A percentile compares a stretch with the other conserved stretches of the same genome.
These are phyloP conservation scores for Frankliniella intonsa DNA, from an alignment of 2,888 invertebrate genomes.

Conservation along the genomic window DNA sequence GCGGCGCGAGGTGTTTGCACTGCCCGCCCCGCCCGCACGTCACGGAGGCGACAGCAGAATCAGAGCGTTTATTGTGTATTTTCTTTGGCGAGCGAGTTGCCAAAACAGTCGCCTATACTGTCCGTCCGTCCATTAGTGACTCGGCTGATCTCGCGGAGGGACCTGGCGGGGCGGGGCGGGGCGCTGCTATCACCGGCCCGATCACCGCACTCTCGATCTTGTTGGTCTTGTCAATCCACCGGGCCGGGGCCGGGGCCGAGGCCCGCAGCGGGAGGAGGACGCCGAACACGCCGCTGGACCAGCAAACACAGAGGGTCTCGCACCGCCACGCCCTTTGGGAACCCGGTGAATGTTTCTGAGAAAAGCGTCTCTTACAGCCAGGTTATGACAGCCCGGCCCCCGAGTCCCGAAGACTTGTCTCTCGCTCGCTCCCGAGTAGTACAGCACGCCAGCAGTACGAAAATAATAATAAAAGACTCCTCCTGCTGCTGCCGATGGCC, in stretches of 20 bases:
- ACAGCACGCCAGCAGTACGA: no score
- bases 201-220: neutral
- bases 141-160: no score
- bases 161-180: no score
- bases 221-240: neutral
- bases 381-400: neutral
- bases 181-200: no score
- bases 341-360: constrained; percentile 18
- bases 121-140: constrained; percentile 8
- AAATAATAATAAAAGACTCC: no score
- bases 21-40: no score
- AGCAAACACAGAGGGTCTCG: neutral
- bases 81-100: neutral
- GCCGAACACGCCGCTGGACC: neutral
- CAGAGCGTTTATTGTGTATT: neutral
- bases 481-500: no score
- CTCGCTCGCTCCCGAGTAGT: neutral
- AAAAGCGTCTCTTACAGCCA: constrained; percentile 15
- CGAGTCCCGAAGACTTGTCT: neutral
- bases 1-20: no score
- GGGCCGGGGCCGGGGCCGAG: no score
- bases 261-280: neutral
- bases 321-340: neutral
- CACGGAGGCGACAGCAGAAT: no score
- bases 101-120: neutral